phyloP scores from a whole-genome alignment of 2,797 vertebrate genomes.

The Taeniopygia guttata region DNA sequence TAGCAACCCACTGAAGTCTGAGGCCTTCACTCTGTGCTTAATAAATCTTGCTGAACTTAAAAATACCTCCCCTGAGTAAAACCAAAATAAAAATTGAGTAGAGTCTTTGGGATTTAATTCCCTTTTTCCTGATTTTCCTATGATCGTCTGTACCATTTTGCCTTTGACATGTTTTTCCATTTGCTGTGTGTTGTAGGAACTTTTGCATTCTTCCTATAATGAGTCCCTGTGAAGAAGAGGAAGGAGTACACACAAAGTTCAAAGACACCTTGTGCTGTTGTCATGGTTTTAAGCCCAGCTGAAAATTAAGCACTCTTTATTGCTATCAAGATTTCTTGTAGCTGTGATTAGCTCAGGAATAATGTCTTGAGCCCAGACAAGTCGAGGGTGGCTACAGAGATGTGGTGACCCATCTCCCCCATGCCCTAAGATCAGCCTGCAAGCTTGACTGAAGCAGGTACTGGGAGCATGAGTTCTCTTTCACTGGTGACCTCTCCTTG shows the following conservation, averaged over 20 bases:
- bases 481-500: rapidly evolving
- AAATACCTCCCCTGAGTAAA: background rate
- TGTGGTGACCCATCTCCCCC: background rate
- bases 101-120: background rate
- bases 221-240: background rate
- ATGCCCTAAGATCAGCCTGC: background rate
- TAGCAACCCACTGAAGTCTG: background rate
- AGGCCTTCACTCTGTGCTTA: background rate
- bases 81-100: background rate
- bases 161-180: background rate
- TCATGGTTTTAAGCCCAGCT: background rate
- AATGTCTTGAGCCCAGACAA: background rate
- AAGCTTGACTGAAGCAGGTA: background rate
- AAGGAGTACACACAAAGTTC: background rate
- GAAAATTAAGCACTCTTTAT: background rate
- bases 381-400: background rate
- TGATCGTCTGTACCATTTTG: background rate
- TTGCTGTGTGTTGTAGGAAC: background rate
- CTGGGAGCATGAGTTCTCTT: background rate
- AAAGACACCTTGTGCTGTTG: background rate
- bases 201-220: background rate
- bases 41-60: background rate
- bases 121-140: background rate
- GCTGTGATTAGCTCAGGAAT: background rate
- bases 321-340: background rate